These are phyloP conservation scores for Belonocnema kinseyi DNA, from an alignment of 1,140 invertebrate species.

Conservation along the genomic window DNA sequence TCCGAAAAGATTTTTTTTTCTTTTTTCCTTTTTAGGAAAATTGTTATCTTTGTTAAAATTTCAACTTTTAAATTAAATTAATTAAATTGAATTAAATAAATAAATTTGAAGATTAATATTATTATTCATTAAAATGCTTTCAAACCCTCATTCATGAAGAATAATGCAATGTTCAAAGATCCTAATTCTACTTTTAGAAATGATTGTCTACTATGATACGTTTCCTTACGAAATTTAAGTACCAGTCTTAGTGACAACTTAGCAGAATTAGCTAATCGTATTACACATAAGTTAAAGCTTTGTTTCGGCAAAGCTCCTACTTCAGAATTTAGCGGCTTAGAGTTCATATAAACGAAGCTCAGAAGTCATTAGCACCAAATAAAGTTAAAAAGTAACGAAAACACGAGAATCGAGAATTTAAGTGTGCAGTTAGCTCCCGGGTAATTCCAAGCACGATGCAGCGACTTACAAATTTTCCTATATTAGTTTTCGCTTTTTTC, in stretches of 20 bases:
- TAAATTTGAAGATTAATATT: no score
- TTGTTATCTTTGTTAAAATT: no score
- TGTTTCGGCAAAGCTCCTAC: not conserved
- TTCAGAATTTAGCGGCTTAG: not conserved
- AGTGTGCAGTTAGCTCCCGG: not conserved
- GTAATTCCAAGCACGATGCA: no score
- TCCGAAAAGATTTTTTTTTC: no score
- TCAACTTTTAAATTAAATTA: no score
- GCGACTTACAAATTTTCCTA: not conserved
- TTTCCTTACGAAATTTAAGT: not conserved
- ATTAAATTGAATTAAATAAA: no score
- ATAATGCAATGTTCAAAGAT: not conserved
- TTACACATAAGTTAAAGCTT: conserved; percentile 11
- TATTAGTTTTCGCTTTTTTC: not conserved
- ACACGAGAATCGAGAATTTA: not conserved
- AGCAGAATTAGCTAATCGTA: conserved; percentile 15
- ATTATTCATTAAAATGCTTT: no score
- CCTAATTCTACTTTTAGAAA: not conserved
- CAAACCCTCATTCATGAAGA: no score
- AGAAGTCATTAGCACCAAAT: conserved; percentile 10
- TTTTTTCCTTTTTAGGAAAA: no score
- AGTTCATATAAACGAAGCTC: not conserved
- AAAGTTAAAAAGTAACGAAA: not conserved
- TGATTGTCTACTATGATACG: conserved; percentile 11
- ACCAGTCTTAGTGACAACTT: conserved; percentile 12